Percentiles rank a stretch among this genome's conserved stretches.
These are phyloP conservation scores for Lamprologus speciosus DNA, from an alignment of 2,113 vertebrate species.

Conservation along the genomic window DNA sequence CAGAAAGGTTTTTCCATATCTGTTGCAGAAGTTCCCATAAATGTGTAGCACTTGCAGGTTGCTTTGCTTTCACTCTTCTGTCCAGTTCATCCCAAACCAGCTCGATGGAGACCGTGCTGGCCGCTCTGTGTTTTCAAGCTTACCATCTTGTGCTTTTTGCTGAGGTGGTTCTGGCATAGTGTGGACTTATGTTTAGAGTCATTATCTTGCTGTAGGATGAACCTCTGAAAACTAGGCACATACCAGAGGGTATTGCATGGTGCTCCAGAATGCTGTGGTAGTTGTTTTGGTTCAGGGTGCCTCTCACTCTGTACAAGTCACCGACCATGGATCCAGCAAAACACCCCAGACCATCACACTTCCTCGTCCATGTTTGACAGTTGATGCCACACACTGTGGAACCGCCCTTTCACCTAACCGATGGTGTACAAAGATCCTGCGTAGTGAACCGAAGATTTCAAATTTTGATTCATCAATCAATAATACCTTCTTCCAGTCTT, in stretches of 20 bases:
- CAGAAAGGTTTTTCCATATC: neutral
- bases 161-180: accelerated
- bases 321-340: neutral
- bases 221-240: neutral
- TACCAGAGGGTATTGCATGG: neutral
- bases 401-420: accelerated
- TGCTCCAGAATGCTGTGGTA: neutral
- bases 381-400: neutral
- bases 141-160: neutral
- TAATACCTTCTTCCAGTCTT: neutral
- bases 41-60: neutral
- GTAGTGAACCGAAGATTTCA: neutral
- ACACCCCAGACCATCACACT: neutral
- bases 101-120: neutral
- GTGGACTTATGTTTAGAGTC: neutral
- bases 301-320: neutral
- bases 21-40: neutral
- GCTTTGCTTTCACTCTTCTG: neutral
- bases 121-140: accelerated
- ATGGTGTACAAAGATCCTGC: neutral
- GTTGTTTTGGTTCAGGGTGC: neutral
- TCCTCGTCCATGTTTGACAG: neutral
- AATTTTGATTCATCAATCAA: neutral
- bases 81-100: neutral
- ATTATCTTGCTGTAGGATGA: neutral